Evolutionary conservation across 2,113 vertebrate species (phyloP), one percentile per base, ranked within the genome.

Genomic region (Pollachius pollachius): DNA sequence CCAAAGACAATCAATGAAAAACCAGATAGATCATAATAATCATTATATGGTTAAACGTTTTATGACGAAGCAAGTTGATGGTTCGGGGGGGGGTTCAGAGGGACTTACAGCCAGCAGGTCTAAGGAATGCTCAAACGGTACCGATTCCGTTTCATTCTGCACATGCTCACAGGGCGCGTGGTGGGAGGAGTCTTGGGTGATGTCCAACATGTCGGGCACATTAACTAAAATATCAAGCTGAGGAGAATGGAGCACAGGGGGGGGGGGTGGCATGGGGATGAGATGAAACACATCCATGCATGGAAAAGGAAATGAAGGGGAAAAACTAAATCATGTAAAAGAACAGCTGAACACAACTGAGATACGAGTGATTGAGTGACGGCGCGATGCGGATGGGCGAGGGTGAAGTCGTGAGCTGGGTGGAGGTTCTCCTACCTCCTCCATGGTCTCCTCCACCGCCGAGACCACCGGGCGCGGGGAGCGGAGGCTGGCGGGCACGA

Each of bases 201-300:
- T 65, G 73, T 89, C 87, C 65, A 89, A 89, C 57, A 89, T 75
- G 77, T 95, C 94, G 69, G 94, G 87, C 70, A 93, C 76, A 81
- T 90, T 92, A 76, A 92, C 81, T 67, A 92, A 77, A 83, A 98
- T 93, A 88, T 96, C 96, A 81, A 98, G 87, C 97, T 99, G 90
- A 3, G 62, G 52, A 52, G 69, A 72, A 37, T 58, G 66, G 25
- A 75, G 60, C 41, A 65, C 41, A 13, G 41, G 41, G 41, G 2
- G 41, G 41, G 41, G 41, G 41, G 2, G 41, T 1, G 12, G 6
- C 9, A 48, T 48, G 41, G 8, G 8, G 12, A 48, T 48, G 12
- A 48, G 8, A 9, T 12, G 41, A 48, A 48, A 13, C 9, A 48
- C 8, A 48, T 7, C 41, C 41, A 48, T 48, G 41, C 41, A 9